Percentiles rank a stretch among this genome's conserved stretches.
These are phyloP conservation scores for Halictus ligatus DNA, from an alignment of 2,888 invertebrate genomes.

Conservation along the genomic window DNA sequence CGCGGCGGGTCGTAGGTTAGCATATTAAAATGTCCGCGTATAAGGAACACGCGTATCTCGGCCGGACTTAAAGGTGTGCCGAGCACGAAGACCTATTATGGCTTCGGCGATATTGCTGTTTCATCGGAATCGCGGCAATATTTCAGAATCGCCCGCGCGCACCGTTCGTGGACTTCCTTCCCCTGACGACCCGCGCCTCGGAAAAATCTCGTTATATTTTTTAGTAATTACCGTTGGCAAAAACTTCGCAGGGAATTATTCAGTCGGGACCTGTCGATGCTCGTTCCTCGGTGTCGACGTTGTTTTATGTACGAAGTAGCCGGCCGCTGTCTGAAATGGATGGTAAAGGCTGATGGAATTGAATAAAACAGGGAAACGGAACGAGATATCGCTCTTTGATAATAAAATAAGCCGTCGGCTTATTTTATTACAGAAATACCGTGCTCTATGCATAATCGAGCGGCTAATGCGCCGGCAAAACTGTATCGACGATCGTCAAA, in stretches of 20 bases:
- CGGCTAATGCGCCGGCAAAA: constrained; percentile 12
- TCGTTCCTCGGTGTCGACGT: background rate
- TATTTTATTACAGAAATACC: constrained; percentile 15
- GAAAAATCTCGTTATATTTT: background rate
- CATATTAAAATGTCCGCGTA: constrained; percentile 66
- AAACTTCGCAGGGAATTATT: background rate
- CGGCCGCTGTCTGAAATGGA: background rate
- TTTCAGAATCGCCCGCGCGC: constrained; percentile 59
- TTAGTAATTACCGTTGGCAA: background rate
- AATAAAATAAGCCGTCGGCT: too few relatives aligned
- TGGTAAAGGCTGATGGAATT: background rate
- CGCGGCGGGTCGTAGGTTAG: constrained; percentile 58
- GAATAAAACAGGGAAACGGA: constrained; percentile 10
- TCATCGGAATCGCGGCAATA: constrained; percentile 81
- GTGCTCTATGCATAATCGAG: constrained; percentile 38
- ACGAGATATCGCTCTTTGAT: background rate
- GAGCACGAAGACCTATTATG: constrained; percentile 79
- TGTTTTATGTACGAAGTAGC: background rate
- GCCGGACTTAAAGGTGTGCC: constrained; percentile 80
- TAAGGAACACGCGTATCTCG: constrained; percentile 68
- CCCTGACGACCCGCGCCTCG: constrained; percentile 4
- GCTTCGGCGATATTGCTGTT: constrained; percentile 82
- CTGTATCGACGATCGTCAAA: background rate
- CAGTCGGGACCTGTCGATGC: background rate
- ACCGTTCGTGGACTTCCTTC: constrained; percentile 57